Base-by-base conservation (phyloP, 2,113 vertebrate genomes). In the Podocnemis expansa region DNA sequence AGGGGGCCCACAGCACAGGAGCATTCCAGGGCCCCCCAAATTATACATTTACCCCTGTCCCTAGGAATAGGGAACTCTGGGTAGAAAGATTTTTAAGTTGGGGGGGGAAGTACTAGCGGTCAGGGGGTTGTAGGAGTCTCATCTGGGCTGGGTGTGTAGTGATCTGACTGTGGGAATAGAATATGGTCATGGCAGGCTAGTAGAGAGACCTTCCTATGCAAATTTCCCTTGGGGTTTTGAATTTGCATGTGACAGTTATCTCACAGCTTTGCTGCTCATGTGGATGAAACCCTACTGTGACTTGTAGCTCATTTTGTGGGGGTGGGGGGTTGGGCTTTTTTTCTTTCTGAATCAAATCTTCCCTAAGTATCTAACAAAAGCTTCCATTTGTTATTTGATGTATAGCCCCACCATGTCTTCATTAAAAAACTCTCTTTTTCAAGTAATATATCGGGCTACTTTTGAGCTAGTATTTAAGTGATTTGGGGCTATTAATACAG, bases 201-300 rank as follows among this genome's bases (percentile, higher is more conserved):
- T 22, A 8, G 19, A 38, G n/a, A n/a, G n/a, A 70, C 63, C 34
- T 38, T 38, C n/a, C 63, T 38, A 34, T 70, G 34, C 38, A 22
- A 19, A 38, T 21, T 70, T n/a, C 19, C n/a, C 9, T 9, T 7
- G 13, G 29, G 29, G 29, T 2, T 34, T 60, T 38, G 63, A 70
- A 38, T 70, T 70, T 38, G 34, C 38, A 21, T 38, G 9, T 19
- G 17, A 3, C n/a, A 19, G 34, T 67, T 60, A 6, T 31, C 56
- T 21, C 31, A 19, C 17, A 19, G 34, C 34, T n/a, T 67, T 21
- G 63, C 38, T 38, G 63, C 17, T 67, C n/a, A 67, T 67, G 63
- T 5, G 14, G 63, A 38, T 1, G 4, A 38, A 38, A 2, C 2
- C 63, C 17, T n/a, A 8, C 63, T n/a, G 17, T 14, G 16, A 8